These are phyloP conservation scores for Diplodus sargus DNA, from an alignment of 2,797 vertebrate species.

Conservation along the genomic window DNA sequence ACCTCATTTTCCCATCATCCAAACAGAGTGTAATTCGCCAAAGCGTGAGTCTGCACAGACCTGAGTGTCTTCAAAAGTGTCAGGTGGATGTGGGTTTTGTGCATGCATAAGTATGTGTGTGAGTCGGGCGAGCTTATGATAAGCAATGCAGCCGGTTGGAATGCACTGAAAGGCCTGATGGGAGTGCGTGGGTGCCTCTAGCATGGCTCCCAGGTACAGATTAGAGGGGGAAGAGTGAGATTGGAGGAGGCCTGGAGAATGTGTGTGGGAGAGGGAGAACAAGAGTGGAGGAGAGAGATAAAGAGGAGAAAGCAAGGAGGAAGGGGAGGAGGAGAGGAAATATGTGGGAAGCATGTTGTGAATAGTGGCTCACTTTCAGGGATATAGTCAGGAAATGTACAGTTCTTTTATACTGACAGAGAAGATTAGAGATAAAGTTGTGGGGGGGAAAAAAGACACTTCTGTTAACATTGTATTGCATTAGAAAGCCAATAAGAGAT, in stretches of 20 bases:
- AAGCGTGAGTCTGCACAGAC: conserved; percentile 46
- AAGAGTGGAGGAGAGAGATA: conserved; percentile 70
- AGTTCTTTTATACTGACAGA: neutral
- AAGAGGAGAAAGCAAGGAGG: conserved; percentile 53
- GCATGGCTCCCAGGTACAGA: conserved; percentile 74
- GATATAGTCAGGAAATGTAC: conserved; percentile 1
- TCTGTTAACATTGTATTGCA: neutral
- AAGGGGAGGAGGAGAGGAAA: conserved; percentile 34
- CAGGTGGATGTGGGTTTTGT: conserved; percentile 20
- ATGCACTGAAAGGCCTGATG: conserved; percentile 72
- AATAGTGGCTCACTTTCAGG: conserved; percentile 13
- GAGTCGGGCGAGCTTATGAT: conserved; percentile 47
- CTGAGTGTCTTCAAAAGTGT: conserved; percentile 20
- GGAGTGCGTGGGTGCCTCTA: conserved; percentile 75
- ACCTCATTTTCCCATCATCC: conserved; percentile 52
- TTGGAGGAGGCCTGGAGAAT: conserved; percentile 60
- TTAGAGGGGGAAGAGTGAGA: conserved; percentile 60
- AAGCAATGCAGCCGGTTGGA: conserved; percentile 68
- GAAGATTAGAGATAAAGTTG: neutral
- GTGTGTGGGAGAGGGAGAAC: conserved; percentile 63
- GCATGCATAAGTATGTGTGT: conserved; percentile 1
- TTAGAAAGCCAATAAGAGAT: neutral
- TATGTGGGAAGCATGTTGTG: conserved; percentile 58
- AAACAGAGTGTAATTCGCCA: conserved; percentile 44
- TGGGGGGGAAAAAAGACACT: neutral